Evolutionary conservation across 2,113 vertebrate species (phyloP), one percentile per base, ranked within the genome.

Genomic region (Microcebus jonahi): DNA sequence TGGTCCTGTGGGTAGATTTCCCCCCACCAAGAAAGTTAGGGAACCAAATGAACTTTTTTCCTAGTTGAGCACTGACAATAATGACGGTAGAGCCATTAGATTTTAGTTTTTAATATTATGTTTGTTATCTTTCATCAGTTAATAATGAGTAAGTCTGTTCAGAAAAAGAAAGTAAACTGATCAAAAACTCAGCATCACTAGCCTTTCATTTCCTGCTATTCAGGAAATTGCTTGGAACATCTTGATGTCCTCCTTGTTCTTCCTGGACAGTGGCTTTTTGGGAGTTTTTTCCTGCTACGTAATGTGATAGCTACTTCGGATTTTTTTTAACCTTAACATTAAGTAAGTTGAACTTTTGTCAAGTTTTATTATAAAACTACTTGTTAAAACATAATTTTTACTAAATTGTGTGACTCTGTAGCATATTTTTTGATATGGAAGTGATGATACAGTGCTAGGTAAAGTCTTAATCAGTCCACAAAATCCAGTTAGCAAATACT

Each of bases 151-250:
- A 96, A 97, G 89, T 82, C 96, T 97, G 9, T 36, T 98, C 1
- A 1, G 91, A 42, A 53, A 87, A 85, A 95, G 95, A 84, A 97
- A 95, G 97, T 84, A 81, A 97, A 96, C 97, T 95, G 97, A 97
- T 98, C 95, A 93, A 93, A 70, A 96, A 95, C 97, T 92, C 50
- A 3, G 89, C 1, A 0, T 97, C 98, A 98, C 98, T 67, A 96
- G 97, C 87, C 97, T 99, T 99, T 99, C 99, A 99, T 99, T 99
- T 99, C 99, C 99, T 99, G 98, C 96, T 95, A 34, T 82, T 97
- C 99, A 99, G 99, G 99, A 99, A 99, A 99, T 99, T 99, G 99
- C 97, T 97, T 97, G 96, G 95, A 98, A 98, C 95, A 97, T 94
- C 96, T 82, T 96, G 98, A 99, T 96, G 98, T 98, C 97, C 96